Percentiles rank a stretch among this genome's conserved stretches.
phyloP scores from a whole-genome alignment of 30 jellyfish, hydroid and myxozoan genomes.

The Aurelia sp. region DNA sequence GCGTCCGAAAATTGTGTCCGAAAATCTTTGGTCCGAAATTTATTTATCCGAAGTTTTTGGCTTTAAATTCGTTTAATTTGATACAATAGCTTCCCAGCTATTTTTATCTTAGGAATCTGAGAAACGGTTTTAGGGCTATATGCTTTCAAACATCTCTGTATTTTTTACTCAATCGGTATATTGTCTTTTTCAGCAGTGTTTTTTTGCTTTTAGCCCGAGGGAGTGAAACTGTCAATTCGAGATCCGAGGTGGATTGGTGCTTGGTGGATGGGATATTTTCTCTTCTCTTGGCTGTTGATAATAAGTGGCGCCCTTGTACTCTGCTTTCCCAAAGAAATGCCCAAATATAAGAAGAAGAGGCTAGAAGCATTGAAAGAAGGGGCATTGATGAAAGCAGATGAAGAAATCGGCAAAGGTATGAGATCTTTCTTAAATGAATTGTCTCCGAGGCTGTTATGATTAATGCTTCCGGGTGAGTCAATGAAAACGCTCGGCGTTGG shows the following conservation, averaged over 20 bases:
- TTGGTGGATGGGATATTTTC: conserved; percentile 90
- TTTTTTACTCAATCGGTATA: too few relatives aligned
- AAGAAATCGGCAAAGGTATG: conserved; percentile 40
- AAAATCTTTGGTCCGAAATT: too few relatives aligned
- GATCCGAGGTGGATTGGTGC: conserved; percentile 98
- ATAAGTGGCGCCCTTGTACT: conserved; percentile 71
- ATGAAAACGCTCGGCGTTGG: too few relatives aligned
- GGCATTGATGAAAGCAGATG: conserved; percentile 67
- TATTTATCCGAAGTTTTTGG: too few relatives aligned
- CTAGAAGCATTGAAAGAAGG: conserved; percentile 76
- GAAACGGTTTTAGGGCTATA: too few relatives aligned
- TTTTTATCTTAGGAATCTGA: too few relatives aligned
- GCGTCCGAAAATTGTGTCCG: too few relatives aligned
- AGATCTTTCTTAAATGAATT: background rate
- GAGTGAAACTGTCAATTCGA: conserved; percentile 40
- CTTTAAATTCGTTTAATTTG: too few relatives aligned
- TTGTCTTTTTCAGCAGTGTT: background rate
- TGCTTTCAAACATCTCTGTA: too few relatives aligned
- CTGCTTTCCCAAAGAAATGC: conserved; percentile 79
- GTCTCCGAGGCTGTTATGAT: background rate
- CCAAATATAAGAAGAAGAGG: conserved; percentile 54
- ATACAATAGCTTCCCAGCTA: too few relatives aligned
- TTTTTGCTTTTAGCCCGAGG: conserved; percentile 74
- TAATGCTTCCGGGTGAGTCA: too few relatives aligned
- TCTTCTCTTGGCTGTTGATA: conserved; percentile 65